A percentile compares a stretch with the other conserved stretches of the same genome.
Evolutionary conservation across 2,113 vertebrate species (phyloP).

Genomic region (Amphiprion percula): DNA sequence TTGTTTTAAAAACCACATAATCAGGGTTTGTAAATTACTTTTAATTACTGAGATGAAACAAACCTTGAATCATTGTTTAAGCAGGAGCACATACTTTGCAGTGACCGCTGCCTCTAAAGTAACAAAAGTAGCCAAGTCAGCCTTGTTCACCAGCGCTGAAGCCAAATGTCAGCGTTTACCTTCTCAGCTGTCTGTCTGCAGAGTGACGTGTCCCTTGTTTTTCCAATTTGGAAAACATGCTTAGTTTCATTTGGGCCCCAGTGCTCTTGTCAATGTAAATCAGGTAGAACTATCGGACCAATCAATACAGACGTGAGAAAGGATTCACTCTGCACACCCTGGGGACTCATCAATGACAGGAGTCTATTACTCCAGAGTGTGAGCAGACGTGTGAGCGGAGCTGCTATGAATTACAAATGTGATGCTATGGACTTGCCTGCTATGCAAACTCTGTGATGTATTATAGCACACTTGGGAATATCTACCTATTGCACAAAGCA

Average conservation of each 20-base stretch:
- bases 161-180: slow-evolving; percentile 53
- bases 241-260: slow-evolving; percentile 66
- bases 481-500: slow-evolving; percentile 46
- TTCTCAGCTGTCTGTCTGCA: slow-evolving; percentile 41
- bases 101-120: slow-evolving; percentile 9
- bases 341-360: slow-evolving; percentile 74
- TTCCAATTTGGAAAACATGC: slow-evolving; percentile 73
- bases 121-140: slow-evolving; percentile 50
- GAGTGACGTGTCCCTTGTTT: slow-evolving; percentile 47
- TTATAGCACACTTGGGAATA: slow-evolving; percentile 64
- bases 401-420: slow-evolving; percentile 74
- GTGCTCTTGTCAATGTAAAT: slow-evolving; percentile 73
- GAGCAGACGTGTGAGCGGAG: slow-evolving; percentile 36
- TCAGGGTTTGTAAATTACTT: too few species aligned
- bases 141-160: slow-evolving; percentile 24
- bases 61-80: not conserved
- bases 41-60: too few species aligned
- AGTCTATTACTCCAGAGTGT: slow-evolving; percentile 70
- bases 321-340: slow-evolving; percentile 61
- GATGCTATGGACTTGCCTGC: slow-evolving; percentile 63
- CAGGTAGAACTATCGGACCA: slow-evolving; percentile 53
- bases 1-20: too few species aligned
- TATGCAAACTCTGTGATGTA: slow-evolving; percentile 67
- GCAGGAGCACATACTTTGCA: not conserved
- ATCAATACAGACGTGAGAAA: slow-evolving; percentile 72